These are phyloP conservation scores for Lepidochitona cinerea DNA, from an alignment of 2,888 invertebrate genomes.

Conservation along the genomic window DNA sequence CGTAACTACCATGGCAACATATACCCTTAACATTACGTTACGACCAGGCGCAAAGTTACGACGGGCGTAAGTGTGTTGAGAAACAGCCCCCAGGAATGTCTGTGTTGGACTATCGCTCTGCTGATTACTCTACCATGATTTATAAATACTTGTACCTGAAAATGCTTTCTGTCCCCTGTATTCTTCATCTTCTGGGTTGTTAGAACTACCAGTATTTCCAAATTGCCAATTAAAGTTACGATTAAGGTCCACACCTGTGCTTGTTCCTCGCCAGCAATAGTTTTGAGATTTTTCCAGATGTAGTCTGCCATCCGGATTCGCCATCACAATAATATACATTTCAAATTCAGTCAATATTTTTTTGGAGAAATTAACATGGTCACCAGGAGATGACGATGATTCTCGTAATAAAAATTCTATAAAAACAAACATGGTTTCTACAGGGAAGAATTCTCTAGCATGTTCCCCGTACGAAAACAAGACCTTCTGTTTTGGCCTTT, in stretches of 20 bases:
- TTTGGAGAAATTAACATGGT: constrained; percentile 27
- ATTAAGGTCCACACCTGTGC: constrained; percentile 66
- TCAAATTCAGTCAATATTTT: constrained; percentile 53
- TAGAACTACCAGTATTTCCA: constrained; percentile 63
- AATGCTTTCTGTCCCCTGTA: constrained; percentile 59
- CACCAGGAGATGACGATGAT: constrained; percentile 21
- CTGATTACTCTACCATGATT: no score
- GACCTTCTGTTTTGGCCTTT: constrained; percentile 41
- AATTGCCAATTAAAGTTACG: constrained; percentile 69
- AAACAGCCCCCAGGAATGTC: no score
- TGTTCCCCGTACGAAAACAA: constrained; percentile 67
- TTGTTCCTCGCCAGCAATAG: constrained; percentile 68
- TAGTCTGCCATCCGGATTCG: constrained; percentile 66
- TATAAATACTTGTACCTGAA: no score
- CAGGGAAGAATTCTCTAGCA: constrained; percentile 67
- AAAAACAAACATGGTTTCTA: constrained; percentile 60
- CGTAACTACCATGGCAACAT: no score
- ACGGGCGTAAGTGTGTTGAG: no score
- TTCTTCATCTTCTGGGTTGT: constrained; percentile 58
- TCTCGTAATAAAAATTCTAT: constrained; percentile 52
- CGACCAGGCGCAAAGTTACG: no score
- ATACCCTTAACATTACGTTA: no score
- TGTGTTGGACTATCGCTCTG: no score
- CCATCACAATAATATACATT: constrained; percentile 57
- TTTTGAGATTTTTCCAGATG: constrained; percentile 56